Evolutionary conservation across 2,797 vertebrate genomes (phyloP), one percentile per base, ranked within the genome.

Genomic region (Peromyscus eremicus): DNA sequence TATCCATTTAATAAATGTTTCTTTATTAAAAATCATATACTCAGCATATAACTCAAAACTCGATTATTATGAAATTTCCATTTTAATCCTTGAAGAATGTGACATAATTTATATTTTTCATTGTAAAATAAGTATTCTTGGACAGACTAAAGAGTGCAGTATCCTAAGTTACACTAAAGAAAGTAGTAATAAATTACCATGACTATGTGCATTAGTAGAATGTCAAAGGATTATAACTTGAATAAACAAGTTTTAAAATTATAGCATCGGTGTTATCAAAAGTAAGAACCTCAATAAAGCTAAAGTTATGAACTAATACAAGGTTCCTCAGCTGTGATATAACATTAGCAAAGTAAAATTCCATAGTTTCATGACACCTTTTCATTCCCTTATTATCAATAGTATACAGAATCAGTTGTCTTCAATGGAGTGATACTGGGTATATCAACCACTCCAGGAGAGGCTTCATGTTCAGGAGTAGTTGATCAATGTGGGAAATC

Each of bases 241-340:
- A 81, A 57, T 71, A 71, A 92, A 86, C 27, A 94, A 91, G 32
- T 43, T 66, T 92, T 75, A 93, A 91, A 96, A 84, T 77, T 34
- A 46, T 0, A 96, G 11, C n/a, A 12, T 46, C 93, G 5, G 25
- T 62, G n/a, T 29, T 68, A 25, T 29, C 43, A 76, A 57, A 27
- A 94, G 40, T 84, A 85, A 68, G 11, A 29, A 85, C 29, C 21
- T 84, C 4, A 95, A 29, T 79, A 92, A 87, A 81, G 83, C 40
- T 66, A 89, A 92, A 94, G 43, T 80, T 94, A 49, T 79, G 23
- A 82, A 79, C 7, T 71, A 14, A 10, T 55, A 81, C 13, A 10
- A 25, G 80, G 9, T 4, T 93, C 77, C 12, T 43, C 43, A 73
- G 70, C 85, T 94, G 52, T 71, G 64, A 62, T 66, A 86, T 40